Evolutionary conservation across 2,113 vertebrate species (phyloP).

Genomic region (Copsychus sechellarum): DNA sequence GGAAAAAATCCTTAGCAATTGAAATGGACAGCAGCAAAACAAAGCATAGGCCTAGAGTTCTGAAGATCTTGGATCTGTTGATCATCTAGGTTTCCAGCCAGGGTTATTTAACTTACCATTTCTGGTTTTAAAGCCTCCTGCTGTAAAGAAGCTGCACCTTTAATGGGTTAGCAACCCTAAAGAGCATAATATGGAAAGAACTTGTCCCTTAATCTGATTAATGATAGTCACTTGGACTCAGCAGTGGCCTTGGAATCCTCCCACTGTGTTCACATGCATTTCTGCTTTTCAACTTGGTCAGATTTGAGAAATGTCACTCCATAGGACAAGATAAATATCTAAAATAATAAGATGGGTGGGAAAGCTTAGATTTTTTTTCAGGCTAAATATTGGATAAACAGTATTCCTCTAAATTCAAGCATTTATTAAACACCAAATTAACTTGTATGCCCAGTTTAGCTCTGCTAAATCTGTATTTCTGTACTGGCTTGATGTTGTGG

Average conservation of each 20-base stretch:
- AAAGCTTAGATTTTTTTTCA: background rate
- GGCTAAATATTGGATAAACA: background rate
- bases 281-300: background rate
- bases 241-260: background rate
- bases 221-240: background rate
- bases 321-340: background rate
- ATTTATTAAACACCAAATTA: background rate
- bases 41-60: background rate
- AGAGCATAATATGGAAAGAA: background rate
- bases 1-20: background rate
- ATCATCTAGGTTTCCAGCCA: background rate
- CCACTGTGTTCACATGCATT: background rate
- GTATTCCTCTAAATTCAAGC: background rate
- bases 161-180: background rate
- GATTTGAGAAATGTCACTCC: background rate
- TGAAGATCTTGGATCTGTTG: background rate
- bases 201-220: background rate
- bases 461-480: background rate
- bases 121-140: background rate
- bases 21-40: background rate
- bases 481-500: background rate
- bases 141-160: background rate
- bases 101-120: background rate
- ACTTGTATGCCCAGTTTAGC: background rate
- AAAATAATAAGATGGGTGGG: fast-evolving